Evolutionary conservation across 2,113 vertebrate species (phyloP).

Genomic region (Cheilinus undulatus): DNA sequence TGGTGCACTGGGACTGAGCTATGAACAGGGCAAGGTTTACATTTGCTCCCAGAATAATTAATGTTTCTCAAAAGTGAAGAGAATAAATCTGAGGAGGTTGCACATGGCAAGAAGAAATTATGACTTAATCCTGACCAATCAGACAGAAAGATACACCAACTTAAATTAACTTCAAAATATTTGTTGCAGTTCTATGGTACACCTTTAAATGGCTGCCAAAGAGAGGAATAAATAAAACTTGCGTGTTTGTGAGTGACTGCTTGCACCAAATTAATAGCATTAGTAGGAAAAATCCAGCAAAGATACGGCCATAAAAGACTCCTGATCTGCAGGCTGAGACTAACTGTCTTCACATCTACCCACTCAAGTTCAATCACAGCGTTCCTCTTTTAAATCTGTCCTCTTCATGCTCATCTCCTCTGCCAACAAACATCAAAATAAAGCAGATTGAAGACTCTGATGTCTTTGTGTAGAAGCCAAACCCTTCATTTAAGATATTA

Average conservation of each 20-base stretch:
- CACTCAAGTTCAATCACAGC: slow-evolving; percentile 49
- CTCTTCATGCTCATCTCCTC: slow-evolving; percentile 12
- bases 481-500: slow-evolving; percentile 8
- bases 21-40: not conserved
- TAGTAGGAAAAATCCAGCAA: not conserved
- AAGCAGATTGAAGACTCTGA: slow-evolving; percentile 25
- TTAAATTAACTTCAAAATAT: not conserved
- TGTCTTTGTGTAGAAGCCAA: slow-evolving; percentile 35
- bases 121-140: not conserved
- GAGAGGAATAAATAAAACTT: not conserved
- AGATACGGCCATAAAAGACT: not conserved
- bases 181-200: not conserved
- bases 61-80: not conserved
- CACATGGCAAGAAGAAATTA: not conserved
- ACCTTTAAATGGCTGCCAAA: not conserved
- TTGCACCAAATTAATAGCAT: not conserved
- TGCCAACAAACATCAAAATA: slow-evolving; percentile 35
- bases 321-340: slow-evolving; percentile 26
- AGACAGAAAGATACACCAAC: not conserved
- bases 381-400: slow-evolving; percentile 35
- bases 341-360: slow-evolving; percentile 10
- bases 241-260: not conserved
- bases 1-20: not conserved
- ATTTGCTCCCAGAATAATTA: not conserved
- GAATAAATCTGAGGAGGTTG: not conserved